Conservation (phyloP, 2,113 vertebrate genomes). For the Martes martes region DNA sequence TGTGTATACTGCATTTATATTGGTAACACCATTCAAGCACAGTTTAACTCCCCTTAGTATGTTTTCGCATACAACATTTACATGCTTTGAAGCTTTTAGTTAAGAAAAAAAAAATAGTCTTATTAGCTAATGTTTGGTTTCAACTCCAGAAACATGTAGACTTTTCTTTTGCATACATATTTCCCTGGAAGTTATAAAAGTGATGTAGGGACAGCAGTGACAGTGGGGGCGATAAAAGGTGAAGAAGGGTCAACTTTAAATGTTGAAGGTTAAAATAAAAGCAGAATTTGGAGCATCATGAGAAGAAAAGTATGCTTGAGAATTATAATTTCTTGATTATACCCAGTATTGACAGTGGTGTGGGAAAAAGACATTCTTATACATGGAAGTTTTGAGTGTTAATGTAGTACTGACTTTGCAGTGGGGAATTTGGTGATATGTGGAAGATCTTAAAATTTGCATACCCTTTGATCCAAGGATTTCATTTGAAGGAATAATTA, state of each 20-base stretch:
- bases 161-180: neutral
- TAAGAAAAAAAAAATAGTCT: neutral
- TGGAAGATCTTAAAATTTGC: neutral
- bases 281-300: neutral
- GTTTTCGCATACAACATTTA: neutral
- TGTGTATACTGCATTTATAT: neutral
- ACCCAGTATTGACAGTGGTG: neutral
- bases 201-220: neutral
- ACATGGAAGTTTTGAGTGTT: neutral
- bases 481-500: neutral
- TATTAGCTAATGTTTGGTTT: neutral
- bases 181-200: conserved; percentile 3
- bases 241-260: neutral
- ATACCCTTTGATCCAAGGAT: neutral
- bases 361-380: neutral
- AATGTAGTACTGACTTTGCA: neutral
- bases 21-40: neutral
- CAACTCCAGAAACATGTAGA: neutral
- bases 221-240: neutral
- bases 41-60: neutral
- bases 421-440: neutral
- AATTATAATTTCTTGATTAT: neutral
- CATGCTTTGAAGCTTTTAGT: neutral
- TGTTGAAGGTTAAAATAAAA: neutral
- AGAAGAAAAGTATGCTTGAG: neutral